Conservation (phyloP, 2,797 vertebrate genomes). For the Erethizon dorsatum region DNA sequence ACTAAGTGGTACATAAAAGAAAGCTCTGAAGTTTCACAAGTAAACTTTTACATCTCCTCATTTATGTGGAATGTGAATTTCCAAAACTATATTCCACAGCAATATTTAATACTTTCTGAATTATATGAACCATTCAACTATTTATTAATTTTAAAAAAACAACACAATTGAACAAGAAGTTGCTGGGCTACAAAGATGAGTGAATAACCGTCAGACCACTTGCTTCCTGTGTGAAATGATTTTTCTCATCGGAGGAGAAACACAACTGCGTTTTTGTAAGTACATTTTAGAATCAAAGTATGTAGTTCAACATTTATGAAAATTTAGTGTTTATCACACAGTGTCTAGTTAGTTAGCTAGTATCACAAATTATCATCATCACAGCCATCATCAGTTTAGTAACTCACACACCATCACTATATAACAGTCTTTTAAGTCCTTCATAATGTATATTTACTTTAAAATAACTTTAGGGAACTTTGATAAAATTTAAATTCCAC, state of each 20-base stretch:
- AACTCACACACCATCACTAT: neutral
- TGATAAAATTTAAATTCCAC: slow-evolving; percentile 45
- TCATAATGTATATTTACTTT: slow-evolving; percentile 40
- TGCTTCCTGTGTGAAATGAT: neutral
- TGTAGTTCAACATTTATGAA: neutral
- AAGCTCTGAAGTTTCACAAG: neutral
- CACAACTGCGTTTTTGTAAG: neutral
- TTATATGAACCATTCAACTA: neutral
- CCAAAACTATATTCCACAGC: slow-evolving; percentile 7
- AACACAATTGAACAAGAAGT: slow-evolving; percentile 35
- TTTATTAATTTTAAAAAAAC: slow-evolving; percentile 31
- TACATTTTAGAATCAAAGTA: slow-evolving; percentile 45
- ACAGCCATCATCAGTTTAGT: neutral
- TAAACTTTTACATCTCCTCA: slow-evolving; percentile 10
- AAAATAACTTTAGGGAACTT: slow-evolving; percentile 8
- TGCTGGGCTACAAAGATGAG: neutral
- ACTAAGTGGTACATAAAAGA: neutral
- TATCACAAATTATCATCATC: neutral
- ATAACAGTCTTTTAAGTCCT: slow-evolving; percentile 42
- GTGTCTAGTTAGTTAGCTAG: neutral
- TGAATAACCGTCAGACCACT: neutral
- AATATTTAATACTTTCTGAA: slow-evolving; percentile 25
- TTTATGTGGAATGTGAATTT: slow-evolving; percentile 43
- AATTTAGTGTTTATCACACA: neutral
- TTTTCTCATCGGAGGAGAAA: neutral